Percentiles rank a stretch among this genome's conserved stretches.
These are phyloP conservation scores for Colistium nudipinnis DNA, from an alignment of 2,113 vertebrate species.

Conservation along the genomic window DNA sequence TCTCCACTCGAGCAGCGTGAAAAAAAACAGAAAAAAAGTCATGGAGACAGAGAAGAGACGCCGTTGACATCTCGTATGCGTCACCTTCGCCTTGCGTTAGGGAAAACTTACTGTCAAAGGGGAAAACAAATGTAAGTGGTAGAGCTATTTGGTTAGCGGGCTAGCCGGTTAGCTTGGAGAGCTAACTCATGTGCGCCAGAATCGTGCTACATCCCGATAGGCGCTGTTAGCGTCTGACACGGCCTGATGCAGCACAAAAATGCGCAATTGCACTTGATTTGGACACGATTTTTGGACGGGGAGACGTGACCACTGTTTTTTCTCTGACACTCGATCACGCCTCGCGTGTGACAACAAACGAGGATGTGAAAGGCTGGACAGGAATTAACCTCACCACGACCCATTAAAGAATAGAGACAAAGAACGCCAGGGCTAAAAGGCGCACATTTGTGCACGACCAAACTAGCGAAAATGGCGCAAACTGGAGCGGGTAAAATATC, in stretches of 20 bases:
- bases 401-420: constrained; percentile 78
- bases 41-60: background rate
- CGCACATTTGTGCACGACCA: constrained; percentile 80
- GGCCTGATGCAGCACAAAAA: constrained; percentile 77
- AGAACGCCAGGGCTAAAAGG: constrained; percentile 77
- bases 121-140: background rate
- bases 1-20: background rate
- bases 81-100: background rate
- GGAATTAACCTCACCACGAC: constrained; percentile 2
- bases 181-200: constrained; percentile 80
- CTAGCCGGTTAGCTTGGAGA: constrained; percentile 60
- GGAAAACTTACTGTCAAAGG: constrained; percentile 2
- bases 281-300: constrained; percentile 23
- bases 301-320: background rate
- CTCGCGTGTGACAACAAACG: background rate
- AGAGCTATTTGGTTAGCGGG: constrained; percentile 27
- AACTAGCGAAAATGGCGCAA: constrained; percentile 81
- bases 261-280: constrained; percentile 76
- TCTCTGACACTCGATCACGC: background rate
- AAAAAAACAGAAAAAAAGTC: background rate
- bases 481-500: constrained; percentile 63
- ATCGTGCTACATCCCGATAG: constrained; percentile 48
- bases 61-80: rapidly evolving
- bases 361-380: background rate
- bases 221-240: constrained; percentile 73